Evolutionary conservation across 1,140 invertebrate genomes (phyloP).

Genomic region (Stenopsyche tienmushanensis): DNA sequence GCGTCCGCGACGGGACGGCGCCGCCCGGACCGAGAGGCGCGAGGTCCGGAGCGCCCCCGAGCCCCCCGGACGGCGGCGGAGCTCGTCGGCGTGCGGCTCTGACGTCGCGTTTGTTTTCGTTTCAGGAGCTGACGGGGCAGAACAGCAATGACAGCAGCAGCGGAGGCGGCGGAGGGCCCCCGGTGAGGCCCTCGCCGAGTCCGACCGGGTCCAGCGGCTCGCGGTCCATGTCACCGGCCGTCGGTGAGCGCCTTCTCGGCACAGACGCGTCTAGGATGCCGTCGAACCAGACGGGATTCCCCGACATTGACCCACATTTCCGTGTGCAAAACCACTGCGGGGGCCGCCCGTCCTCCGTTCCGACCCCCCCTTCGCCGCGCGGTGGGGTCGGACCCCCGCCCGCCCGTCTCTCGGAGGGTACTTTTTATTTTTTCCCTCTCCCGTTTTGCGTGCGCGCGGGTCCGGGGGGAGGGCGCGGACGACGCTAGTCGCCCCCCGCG

Average conservation of each 20-base stretch:
- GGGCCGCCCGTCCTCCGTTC: slow-evolving; percentile 52
- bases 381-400: slow-evolving; percentile 30
- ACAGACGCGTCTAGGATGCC: slow-evolving; percentile 40
- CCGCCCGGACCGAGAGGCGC: neutral
- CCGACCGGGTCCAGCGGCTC: slow-evolving; percentile 90
- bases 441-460: slow-evolving; percentile 40
- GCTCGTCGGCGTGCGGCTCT: neutral
- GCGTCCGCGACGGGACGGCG: neutral
- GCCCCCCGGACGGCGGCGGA: slow-evolving; percentile 8
- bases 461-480: slow-evolving; percentile 24
- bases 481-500: neutral
- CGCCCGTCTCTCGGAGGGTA: slow-evolving; percentile 53
- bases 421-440: slow-evolving; percentile 44
- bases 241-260: slow-evolving; percentile 66
- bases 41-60: too few species aligned
- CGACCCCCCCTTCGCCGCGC: slow-evolving; percentile 48
- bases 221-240: slow-evolving; percentile 93
- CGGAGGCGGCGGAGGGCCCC: slow-evolving; percentile 65
- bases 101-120: slow-evolving; percentile 43
- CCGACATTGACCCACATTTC: slow-evolving; percentile 62
- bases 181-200: slow-evolving; percentile 87
- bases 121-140: slow-evolving; percentile 80
- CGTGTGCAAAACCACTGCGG: slow-evolving; percentile 44
- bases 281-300: slow-evolving; percentile 54
- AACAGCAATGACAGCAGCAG: slow-evolving; percentile 79